Conservation (phyloP, 2,113 vertebrate genomes). For the Python bivittatus region DNA sequence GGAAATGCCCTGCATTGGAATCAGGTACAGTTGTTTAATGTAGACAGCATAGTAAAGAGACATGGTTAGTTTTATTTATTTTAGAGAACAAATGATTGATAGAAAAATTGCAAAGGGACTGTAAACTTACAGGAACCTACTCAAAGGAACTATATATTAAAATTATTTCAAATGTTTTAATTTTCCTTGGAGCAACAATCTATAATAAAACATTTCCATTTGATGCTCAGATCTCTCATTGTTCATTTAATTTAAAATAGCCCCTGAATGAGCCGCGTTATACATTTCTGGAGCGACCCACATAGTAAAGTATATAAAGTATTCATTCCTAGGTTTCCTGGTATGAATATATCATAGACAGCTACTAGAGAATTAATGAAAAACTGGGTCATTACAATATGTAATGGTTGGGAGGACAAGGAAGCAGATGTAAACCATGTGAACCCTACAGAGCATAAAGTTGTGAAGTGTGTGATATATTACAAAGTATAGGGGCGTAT, state of each 20-base stretch:
- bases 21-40: background rate
- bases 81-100: constrained; percentile 63
- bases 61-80: constrained; percentile 56
- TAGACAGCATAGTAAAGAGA: constrained; percentile 60
- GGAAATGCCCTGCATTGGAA: no score
- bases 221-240: constrained; percentile 53
- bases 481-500: background rate
- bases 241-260: constrained; percentile 53
- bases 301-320: constrained; percentile 19
- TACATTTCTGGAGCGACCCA: constrained; percentile 41
- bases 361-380: background rate
- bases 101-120: constrained; percentile 59
- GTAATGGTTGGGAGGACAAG: no score
- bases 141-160: constrained; percentile 49
- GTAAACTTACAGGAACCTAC: constrained; percentile 39
- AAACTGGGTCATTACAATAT: background rate
- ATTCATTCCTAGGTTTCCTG: constrained; percentile 16
- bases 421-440: background rate
- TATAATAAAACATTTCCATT: constrained; percentile 37
- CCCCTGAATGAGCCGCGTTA: constrained; percentile 21
- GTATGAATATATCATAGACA: background rate
- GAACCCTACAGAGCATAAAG: background rate
- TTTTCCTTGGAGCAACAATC: constrained; percentile 45
- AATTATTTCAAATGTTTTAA: constrained; percentile 61
- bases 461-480: background rate